Conservation (phyloP, 2,888 invertebrate genomes). For the Choreutis nemorana region DNA sequence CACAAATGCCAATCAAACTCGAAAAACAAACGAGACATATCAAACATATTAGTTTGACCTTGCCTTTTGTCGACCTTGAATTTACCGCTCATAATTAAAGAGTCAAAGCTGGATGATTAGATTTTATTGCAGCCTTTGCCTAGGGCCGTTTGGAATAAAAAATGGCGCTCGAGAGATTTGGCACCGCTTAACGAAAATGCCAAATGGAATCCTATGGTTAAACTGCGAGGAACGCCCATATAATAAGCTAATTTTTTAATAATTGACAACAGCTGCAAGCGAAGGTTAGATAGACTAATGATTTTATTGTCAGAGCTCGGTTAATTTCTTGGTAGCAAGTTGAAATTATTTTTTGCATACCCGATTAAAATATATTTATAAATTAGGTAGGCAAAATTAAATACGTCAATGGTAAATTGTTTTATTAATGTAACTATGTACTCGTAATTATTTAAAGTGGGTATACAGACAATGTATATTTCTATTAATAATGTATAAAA, state of each 20-base stretch:
- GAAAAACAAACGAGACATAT: too few relatives aligned
- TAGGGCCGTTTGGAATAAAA: constrained; percentile 13
- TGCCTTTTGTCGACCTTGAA: not conserved
- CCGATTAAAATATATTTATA: too few relatives aligned
- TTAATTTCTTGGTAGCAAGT: too few relatives aligned
- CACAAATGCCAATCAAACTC: too few relatives aligned
- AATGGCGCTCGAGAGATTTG: constrained; percentile 20
- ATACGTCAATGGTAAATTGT: too few relatives aligned
- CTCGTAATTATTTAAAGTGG: too few relatives aligned
- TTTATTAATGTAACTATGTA: too few relatives aligned
- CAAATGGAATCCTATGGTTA: constrained; percentile 22
- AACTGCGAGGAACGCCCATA: constrained; percentile 29
- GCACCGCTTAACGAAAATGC: constrained; percentile 32
- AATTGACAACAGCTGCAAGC: constrained; percentile 33
- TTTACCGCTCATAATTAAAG: constrained; percentile 1
- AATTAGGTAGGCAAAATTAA: too few relatives aligned
- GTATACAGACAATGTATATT: too few relatives aligned
- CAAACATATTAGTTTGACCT: too few relatives aligned
- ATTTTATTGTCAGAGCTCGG: constrained; percentile 15
- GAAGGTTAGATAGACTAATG: constrained; percentile 25
- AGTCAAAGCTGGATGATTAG: constrained; percentile 2
- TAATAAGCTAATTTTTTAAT: constrained; percentile 35
- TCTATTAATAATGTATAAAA: not conserved
- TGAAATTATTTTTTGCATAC: too few relatives aligned
- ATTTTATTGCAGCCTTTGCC: constrained; percentile 11